Percentiles rank a stretch among this genome's conserved stretches.
phyloP scores from a whole-genome alignment of 1,140 invertebrate species.

The Heterodera carotae region DNA sequence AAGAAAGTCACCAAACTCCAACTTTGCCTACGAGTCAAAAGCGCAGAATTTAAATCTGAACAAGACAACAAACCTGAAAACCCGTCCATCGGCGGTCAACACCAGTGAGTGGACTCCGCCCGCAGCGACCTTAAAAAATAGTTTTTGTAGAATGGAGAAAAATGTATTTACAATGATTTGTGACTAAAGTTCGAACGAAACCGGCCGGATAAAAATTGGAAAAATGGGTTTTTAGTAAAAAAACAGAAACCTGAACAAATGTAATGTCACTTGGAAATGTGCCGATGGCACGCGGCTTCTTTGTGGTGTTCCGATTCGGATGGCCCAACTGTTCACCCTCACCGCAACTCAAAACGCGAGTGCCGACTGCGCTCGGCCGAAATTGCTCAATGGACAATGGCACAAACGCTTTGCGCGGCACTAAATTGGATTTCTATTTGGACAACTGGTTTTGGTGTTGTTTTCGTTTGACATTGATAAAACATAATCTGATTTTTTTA shows the following conservation, averaged over 20 bases:
- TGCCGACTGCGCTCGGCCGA: slow-evolving; percentile 27
- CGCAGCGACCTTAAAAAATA: slow-evolving; percentile 49
- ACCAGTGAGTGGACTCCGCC: slow-evolving; percentile 62
- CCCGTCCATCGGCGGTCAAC: slow-evolving; percentile 51
- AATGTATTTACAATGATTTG: too few species aligned
- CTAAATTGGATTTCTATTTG: background rate
- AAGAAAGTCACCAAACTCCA: too few species aligned
- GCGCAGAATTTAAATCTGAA: too few species aligned
- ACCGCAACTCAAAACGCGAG: slow-evolving; percentile 54
- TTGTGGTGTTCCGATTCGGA: slow-evolving; percentile 57
- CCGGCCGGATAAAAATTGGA: too few species aligned
- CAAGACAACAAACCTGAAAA: slow-evolving; percentile 35
- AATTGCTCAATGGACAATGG: slow-evolving; percentile 28
- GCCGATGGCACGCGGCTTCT: slow-evolving; percentile 59
- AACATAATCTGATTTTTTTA: background rate
- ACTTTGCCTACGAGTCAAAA: too few species aligned
- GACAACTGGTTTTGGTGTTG: background rate
- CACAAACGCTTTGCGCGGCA: slow-evolving; percentile 21
- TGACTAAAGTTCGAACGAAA: too few species aligned
- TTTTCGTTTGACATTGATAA: background rate
- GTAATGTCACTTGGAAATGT: slow-evolving; percentile 53
- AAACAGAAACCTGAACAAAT: slow-evolving; percentile 50
- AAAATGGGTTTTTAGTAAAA: too few species aligned
- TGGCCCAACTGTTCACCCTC: slow-evolving; percentile 60
- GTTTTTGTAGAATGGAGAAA: background rate